These are phyloP conservation scores for Smittia sp. DNA, from an alignment of 2,888 invertebrate species.

Conservation along the genomic window DNA sequence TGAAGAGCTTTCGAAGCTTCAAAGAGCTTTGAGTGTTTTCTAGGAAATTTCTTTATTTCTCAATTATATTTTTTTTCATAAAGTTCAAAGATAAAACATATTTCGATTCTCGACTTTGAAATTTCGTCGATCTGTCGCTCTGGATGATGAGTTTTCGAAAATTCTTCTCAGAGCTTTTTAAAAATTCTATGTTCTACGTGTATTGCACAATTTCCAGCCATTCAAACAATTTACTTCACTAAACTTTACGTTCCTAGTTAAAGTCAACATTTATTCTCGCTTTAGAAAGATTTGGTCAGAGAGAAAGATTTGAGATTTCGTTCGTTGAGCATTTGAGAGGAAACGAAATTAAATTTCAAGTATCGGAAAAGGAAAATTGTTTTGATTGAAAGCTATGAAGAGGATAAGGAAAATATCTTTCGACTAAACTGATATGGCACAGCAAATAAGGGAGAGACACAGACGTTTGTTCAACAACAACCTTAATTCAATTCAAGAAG, in stretches of 20 bases:
- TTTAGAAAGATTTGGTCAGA: background rate
- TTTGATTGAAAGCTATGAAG: too few species aligned
- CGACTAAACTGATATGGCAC: background rate
- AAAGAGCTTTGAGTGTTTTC: background rate
- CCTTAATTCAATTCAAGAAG: too few species aligned
- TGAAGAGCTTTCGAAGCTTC: background rate
- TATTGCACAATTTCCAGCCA: constrained; percentile 7
- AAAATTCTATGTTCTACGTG: background rate
- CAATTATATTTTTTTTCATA: background rate
- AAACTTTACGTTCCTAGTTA: background rate
- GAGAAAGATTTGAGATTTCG: constrained; percentile 3
- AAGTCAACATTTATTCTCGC: background rate
- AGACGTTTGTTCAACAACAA: background rate
- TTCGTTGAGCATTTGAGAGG: too few species aligned
- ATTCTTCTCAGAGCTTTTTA: background rate
- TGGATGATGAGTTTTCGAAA: background rate
- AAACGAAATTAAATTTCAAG: too few species aligned
- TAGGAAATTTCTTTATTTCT: background rate
- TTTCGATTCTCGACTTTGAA: background rate
- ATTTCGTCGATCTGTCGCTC: background rate
- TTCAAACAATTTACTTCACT: background rate
- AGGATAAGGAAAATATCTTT: too few species aligned
- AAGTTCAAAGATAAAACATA: constrained; percentile 6
- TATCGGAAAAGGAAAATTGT: too few species aligned
- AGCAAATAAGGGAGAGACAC: background rate